Evolutionary conservation across 2,113 vertebrate species (phyloP).

Genomic region (Psammodynastes pulverulentus): DNA sequence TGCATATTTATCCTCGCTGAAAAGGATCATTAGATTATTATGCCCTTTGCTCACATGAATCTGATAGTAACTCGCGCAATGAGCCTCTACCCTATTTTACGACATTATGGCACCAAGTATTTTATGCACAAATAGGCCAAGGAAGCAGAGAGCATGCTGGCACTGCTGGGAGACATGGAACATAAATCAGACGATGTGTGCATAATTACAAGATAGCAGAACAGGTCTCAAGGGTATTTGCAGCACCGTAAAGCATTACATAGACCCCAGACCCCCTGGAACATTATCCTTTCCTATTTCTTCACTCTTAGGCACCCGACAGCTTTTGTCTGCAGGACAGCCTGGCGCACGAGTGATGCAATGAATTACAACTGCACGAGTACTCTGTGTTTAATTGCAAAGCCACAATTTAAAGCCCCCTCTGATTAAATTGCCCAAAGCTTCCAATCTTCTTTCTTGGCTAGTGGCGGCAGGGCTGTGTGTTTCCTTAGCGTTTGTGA

Average conservation of each 20-base stretch:
- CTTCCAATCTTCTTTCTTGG: slow-evolving; percentile 40
- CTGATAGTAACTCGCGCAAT: slow-evolving; percentile 62
- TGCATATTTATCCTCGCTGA: slow-evolving; percentile 63
- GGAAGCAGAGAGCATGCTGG: slow-evolving; percentile 53
- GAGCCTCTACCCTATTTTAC: slow-evolving; percentile 66
- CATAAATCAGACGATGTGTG: slow-evolving; percentile 64
- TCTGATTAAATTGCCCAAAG: slow-evolving; percentile 53
- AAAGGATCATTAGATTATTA: slow-evolving; percentile 63
- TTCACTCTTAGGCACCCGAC: slow-evolving; percentile 33
- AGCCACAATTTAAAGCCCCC: slow-evolving; percentile 45
- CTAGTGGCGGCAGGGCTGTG: slow-evolving; percentile 36
- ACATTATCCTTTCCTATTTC: slow-evolving; percentile 50
- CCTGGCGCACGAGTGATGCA: slow-evolving; percentile 17
- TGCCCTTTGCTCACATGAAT: slow-evolving; percentile 48
- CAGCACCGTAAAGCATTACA: slow-evolving; percentile 45
- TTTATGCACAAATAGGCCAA: slow-evolving; percentile 62
- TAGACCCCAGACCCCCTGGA: slow-evolving; percentile 44
- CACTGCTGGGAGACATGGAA: slow-evolving; percentile 61
- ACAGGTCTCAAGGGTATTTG: slow-evolving; percentile 56
- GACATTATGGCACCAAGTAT: slow-evolving; percentile 60
- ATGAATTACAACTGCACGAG: slow-evolving; percentile 45
- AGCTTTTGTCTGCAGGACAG: slow-evolving; percentile 39
- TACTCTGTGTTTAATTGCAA: slow-evolving; percentile 54
- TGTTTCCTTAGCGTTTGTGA: slow-evolving; percentile 22
- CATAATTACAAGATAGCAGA: slow-evolving; percentile 66